Evolutionary conservation across 2,888 invertebrate genomes (phyloP).

Genomic region (Trypoxylon attenuatum): DNA sequence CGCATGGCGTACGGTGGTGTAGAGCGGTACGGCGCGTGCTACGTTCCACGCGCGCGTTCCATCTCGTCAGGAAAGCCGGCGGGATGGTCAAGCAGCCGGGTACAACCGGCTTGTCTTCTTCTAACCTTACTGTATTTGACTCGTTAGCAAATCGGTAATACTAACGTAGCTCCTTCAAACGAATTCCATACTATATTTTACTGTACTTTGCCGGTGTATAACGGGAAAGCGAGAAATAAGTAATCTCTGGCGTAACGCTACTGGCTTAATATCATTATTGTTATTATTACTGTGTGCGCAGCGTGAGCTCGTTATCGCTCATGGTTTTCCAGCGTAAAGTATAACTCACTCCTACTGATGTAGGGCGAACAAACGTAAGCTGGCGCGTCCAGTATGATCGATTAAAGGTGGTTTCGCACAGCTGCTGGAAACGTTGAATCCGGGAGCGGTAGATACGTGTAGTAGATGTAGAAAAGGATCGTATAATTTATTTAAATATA

Average conservation of each 20-base stretch:
- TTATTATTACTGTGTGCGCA: too few species aligned
- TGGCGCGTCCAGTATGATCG: conserved; percentile 27
- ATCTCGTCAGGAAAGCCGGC: too few species aligned
- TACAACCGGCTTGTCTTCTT: background rate
- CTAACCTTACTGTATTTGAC: background rate
- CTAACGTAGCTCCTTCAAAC: background rate
- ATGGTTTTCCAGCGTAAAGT: conserved; percentile 23
- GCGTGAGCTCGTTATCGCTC: background rate
- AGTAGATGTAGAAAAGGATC: too few species aligned
- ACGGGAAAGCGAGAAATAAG: conserved; percentile 1
- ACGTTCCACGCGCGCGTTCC: conserved; percentile 35
- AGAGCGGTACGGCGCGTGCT: conserved; percentile 10
- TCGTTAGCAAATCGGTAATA: background rate
- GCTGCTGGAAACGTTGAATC: too few species aligned
- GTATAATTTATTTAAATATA: too few species aligned
- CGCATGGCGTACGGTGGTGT: too few species aligned
- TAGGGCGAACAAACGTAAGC: conserved; percentile 17
- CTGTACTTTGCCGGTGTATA: background rate
- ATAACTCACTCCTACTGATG: conserved; percentile 14
- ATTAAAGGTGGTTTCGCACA: conserved; percentile 17
- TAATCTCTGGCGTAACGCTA: background rate
- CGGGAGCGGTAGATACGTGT: too few species aligned
- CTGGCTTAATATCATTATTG: background rate
- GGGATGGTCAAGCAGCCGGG: background rate
- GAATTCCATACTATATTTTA: background rate